A percentile compares a stretch with the other conserved stretches of the same genome.
phyloP scores from a whole-genome alignment of 2,113 vertebrate genomes.

The Centrocercus urophasianus region DNA sequence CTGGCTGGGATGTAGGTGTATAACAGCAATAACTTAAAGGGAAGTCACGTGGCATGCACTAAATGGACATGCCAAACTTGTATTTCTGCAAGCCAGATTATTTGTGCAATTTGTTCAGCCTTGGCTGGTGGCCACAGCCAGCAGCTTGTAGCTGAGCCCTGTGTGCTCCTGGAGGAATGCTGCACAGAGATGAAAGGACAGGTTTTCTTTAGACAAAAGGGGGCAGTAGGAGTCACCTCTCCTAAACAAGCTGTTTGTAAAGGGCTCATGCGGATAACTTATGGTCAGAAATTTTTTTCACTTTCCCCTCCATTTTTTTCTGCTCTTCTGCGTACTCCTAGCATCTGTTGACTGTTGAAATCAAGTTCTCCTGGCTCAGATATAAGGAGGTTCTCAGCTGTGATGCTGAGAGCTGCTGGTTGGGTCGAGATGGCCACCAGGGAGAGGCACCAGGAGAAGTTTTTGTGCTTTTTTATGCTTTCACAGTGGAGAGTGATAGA shows the following conservation, averaged over 20 bases:
- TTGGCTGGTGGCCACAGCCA: conserved; percentile 41
- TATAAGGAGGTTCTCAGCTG: not conserved
- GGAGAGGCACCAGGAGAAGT: not conserved
- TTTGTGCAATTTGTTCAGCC: not conserved
- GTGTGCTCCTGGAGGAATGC: not conserved
- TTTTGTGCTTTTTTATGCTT: not conserved
- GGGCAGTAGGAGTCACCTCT: not conserved
- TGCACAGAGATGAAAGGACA: not conserved
- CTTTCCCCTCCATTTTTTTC: not conserved
- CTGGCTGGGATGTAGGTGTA: not conserved
- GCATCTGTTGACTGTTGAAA: not conserved
- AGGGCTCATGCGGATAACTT: not conserved
- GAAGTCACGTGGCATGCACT: not conserved
- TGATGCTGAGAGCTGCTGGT: too few relatives aligned
- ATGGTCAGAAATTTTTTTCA: not conserved
- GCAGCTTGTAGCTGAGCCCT: conserved; percentile 48
- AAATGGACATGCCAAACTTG: not conserved
- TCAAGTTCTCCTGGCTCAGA: not conserved
- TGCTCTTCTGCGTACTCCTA: not conserved
- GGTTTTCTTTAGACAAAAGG: not conserved
- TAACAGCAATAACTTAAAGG: not conserved
- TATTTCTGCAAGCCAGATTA: not conserved
- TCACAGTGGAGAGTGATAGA: rapidly evolving
- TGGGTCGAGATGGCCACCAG: not conserved
- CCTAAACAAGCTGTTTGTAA: not conserved